Evolutionary conservation across 2,113 vertebrate species (phyloP), one percentile per base, ranked within the genome.

Genomic region (Microcebus lehilahytsara): DNA sequence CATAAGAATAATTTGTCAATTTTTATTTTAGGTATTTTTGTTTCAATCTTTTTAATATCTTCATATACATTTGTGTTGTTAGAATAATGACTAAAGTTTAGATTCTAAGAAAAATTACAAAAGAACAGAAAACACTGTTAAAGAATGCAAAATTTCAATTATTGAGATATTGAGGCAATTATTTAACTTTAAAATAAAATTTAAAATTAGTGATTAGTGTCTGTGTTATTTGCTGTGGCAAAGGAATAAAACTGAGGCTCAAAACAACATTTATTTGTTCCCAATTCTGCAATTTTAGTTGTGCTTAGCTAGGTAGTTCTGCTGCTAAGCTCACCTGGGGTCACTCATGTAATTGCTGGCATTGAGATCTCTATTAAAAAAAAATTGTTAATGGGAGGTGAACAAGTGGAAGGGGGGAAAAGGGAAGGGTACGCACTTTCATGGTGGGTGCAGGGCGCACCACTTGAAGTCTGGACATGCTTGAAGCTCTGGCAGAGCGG

Each of bases 141-240:
- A 20, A 81, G 67, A 95, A 94, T 69, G 40, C 22, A 60, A 71
- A 94, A 78, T 92, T 77, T 27, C 25, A 84, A 20, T 64, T 56
- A 85, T 20, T 81, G 67, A 89, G 58, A 77, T 22, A 77, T 17
- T 37, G 25, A 86, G 8, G 23, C 22, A 53, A 78, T 72, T 53
- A 60, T 20, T 93, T 71, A 77, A 91, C n/a, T 66, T 71, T 80
- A 80, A 95, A 93, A 79, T 74, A 34, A 91, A 66, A 37, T 40
- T 16, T 22, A 85, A 77, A 62, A 83, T 46, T 89, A 17, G 81
- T 81, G 22, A 83, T 46, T 89, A 17, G 81, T 81, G 22, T 88
- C 32, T 46, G 13, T 56, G 25, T 64, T 85, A 56, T 49, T 51
- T 75, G 49, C 4, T 51, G 3, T 69, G 37, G 17, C 49, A 97